A percentile compares a stretch with the other conserved stretches of the same genome.
phyloP scores from a whole-genome alignment of 1,140 invertebrate genomes.

The Drosophila oshimai region DNA sequence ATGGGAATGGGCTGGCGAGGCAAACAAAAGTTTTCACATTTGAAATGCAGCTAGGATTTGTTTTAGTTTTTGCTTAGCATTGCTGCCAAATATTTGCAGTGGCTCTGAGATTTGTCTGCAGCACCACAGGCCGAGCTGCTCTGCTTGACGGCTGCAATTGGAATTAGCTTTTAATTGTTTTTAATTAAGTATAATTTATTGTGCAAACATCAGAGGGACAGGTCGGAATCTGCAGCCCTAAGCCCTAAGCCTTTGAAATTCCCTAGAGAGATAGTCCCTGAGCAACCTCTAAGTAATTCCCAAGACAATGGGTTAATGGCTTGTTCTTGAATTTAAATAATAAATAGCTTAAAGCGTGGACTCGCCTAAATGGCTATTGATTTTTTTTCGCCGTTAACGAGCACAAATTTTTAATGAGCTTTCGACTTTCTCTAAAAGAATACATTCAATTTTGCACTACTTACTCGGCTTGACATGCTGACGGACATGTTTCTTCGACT shows the following conservation, averaged over 20 bases:
- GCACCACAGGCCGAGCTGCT: constrained; percentile 35
- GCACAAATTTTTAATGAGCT: not conserved
- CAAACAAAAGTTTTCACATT: constrained; percentile 67
- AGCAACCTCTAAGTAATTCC: not conserved
- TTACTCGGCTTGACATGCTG: constrained; percentile 26
- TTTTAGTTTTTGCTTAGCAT: constrained; percentile 65
- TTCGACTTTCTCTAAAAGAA: not conserved
- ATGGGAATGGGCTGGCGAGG: not conserved
- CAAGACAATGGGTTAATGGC: not conserved
- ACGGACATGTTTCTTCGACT: constrained; percentile 45
- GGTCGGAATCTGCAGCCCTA: constrained; percentile 25
- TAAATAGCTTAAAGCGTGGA: not conserved
- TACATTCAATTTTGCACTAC: not conserved
- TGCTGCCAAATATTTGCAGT: constrained; percentile 67
- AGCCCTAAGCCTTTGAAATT: constrained; percentile 36
- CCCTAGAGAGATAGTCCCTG: not conserved
- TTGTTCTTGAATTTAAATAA: constrained; percentile 4
- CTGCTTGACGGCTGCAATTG: constrained; percentile 35
- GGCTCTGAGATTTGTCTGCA: constrained; percentile 41
- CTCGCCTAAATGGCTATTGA: constrained; percentile 16
- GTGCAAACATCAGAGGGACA: constrained; percentile 58
- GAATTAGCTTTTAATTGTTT: constrained; percentile 80
- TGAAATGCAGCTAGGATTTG: constrained; percentile 69
- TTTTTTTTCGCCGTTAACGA: constrained; percentile 20
- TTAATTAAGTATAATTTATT: constrained; percentile 80